Conservation (phyloP, 2,113 vertebrate genomes). For the Tragelaphus buxtoni region DNA sequence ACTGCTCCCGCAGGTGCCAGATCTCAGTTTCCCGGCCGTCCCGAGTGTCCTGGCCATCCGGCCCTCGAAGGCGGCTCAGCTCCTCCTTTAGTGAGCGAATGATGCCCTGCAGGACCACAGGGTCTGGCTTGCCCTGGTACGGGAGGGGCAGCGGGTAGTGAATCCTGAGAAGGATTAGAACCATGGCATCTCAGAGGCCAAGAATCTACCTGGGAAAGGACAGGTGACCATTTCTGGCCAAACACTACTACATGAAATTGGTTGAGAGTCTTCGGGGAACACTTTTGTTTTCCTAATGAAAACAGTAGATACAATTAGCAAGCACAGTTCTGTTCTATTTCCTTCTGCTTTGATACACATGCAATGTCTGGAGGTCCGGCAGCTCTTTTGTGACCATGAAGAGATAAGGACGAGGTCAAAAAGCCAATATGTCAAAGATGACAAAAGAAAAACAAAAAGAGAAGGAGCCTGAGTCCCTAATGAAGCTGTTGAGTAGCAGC, state of each 20-base stretch:
- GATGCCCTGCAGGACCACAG: constrained; percentile 86
- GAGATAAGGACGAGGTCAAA: not conserved
- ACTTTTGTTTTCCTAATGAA: not conserved
- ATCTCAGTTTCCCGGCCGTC: constrained; percentile 82
- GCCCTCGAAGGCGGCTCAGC: constrained; percentile 76
- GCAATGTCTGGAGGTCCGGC: not conserved
- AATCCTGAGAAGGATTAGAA: constrained; percentile 82
- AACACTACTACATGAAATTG: not conserved
- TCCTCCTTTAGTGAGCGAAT: constrained; percentile 87
- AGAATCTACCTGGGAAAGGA: not conserved
- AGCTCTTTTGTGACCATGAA: not conserved
- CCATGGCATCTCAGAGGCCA: not conserved
- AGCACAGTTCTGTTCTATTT: not conserved
- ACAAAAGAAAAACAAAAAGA: not conserved
- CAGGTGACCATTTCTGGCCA: not conserved
- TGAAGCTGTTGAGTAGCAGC: not conserved
- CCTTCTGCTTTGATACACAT: not conserved
- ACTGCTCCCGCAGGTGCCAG: constrained; percentile 87
- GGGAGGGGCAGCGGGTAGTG: constrained; percentile 93
- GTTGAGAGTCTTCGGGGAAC: not conserved
- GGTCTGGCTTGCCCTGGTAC: constrained; percentile 90
- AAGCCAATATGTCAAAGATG: not conserved
- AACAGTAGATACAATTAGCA: not conserved
- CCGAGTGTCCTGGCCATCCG: constrained; percentile 73
- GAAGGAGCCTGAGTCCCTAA: not conserved